Base-by-base conservation (phyloP, 2,888 invertebrate genomes). In the Monopis laevigella region DNA sequence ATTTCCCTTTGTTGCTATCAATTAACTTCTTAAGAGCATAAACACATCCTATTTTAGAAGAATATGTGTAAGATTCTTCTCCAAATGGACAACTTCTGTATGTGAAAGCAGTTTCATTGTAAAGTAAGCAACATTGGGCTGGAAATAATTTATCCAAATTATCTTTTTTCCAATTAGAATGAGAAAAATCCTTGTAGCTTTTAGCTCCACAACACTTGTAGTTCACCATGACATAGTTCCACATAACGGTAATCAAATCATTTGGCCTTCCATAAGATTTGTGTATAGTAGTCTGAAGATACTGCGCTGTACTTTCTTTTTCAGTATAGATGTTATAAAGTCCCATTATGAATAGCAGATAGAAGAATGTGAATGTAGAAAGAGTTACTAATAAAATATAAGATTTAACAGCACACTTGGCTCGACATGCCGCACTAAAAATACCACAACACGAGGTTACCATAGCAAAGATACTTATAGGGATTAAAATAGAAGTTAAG, bases 401-500 rank as follows among this genome's bases (percentile, higher is more conserved):
- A 1, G 66, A 55, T 45, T 77, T 73, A 2, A 75, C 54, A 0
- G 77, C 75, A 39, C 74, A 77, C 56, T 70, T 69, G 8, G 68
- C 40, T 48, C 56, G 65, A 45, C 74, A 78, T 0, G 73, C 72
- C 0, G 78, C 72, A 2, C 75, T 74, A 1, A 77, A 47, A 0
- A 78, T 57, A 0, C 80, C 80, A 43, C 75, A 80, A 40, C 74
- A 74, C 0, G 78, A 71, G 0, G 75, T 73, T 34, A 71, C 39
- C 58, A 73, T 68, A 0, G 65, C 56, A 0, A 74, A 13, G 0
- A 55, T 27, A 1, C 66, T 53, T 26, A 75, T 42, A 0, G 68
- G 64, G 21, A 72, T 63, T 1, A 78, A 46, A 6, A 78, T 50
- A 1, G 67, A 49, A 0, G 70, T 68, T 40, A 80, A 45, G 0